phyloP scores from a whole-genome alignment of 2,888 invertebrate species.

The Aleiodes testaceus region DNA sequence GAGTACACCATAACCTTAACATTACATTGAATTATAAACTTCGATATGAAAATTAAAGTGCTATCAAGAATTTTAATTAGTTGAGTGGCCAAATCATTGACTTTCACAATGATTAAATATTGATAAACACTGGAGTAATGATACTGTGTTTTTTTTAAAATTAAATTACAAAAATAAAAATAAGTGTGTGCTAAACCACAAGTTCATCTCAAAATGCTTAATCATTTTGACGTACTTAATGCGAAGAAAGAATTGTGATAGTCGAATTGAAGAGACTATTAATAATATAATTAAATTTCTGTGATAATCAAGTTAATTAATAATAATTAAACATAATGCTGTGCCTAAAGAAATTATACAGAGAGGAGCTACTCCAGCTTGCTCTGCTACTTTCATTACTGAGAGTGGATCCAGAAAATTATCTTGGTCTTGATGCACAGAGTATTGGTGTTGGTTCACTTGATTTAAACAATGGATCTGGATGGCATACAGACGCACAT shows the following conservation, averaged over 20 bases:
- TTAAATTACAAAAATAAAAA: too few relatives aligned
- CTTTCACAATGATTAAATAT: too few relatives aligned
- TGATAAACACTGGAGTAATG: too few relatives aligned
- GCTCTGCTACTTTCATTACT: slow-evolving; percentile 87
- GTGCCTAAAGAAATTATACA: slow-evolving; percentile 86
- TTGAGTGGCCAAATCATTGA: too few relatives aligned
- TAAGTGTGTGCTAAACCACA: too few relatives aligned
- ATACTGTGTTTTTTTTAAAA: too few relatives aligned
- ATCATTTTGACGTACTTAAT: too few relatives aligned
- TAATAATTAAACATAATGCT: slow-evolving; percentile 76
- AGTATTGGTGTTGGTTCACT: slow-evolving; percentile 73
- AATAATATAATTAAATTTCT: not conserved
- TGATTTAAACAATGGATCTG: slow-evolving; percentile 80
- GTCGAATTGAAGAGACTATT: not conserved
- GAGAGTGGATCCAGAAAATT: slow-evolving; percentile 83
- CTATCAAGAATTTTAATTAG: slow-evolving; percentile 30
- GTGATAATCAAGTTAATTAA: not conserved
- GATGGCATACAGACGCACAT: slow-evolving; percentile 79
- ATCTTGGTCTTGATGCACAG: slow-evolving; percentile 77
- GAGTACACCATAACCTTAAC: not conserved
- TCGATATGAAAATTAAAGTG: not conserved
- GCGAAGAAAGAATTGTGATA: too few relatives aligned
- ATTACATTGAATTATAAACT: not conserved
- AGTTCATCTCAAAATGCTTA: too few relatives aligned
- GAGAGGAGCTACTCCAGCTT: slow-evolving; percentile 87